Conservation (phyloP, 2,113 vertebrate species). For the Uria lomvia region DNA sequence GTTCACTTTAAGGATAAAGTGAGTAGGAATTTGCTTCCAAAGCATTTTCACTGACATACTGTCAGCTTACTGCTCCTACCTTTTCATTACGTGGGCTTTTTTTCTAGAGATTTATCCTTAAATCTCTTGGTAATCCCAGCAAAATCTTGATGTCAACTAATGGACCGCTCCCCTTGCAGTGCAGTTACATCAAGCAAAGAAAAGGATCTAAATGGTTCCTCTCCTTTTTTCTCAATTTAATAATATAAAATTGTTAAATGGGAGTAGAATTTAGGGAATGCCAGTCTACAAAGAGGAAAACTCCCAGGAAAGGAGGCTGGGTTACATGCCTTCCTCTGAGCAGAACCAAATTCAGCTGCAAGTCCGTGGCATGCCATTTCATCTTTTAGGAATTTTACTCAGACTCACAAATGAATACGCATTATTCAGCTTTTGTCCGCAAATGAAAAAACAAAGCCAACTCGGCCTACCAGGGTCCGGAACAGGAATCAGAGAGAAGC, state of each 20-base stretch:
- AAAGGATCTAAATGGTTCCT: background rate
- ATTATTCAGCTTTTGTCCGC: background rate
- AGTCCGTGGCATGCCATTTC: background rate
- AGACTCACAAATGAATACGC: background rate
- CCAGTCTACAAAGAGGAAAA: background rate
- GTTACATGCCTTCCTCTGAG: background rate
- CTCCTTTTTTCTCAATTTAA: background rate
- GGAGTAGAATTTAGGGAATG: background rate
- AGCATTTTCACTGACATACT: slow-evolving; percentile 42
- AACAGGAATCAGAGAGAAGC: background rate
- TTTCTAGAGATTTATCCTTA: slow-evolving; percentile 56
- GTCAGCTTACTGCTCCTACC: slow-evolving; percentile 53
- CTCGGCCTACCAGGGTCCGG: background rate
- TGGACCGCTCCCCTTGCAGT: background rate
- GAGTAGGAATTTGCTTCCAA: slow-evolving; percentile 68
- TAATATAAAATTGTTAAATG: background rate
- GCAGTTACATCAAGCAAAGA: background rate
- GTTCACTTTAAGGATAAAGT: slow-evolving; percentile 63
- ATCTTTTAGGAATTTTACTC: slow-evolving; percentile 5
- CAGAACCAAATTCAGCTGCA: background rate
- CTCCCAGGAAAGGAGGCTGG: background rate
- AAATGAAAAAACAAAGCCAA: background rate
- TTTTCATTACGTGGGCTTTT: slow-evolving; percentile 65
- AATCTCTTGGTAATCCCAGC: slow-evolving; percentile 63
- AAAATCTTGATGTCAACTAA: slow-evolving; percentile 57